Base-by-base conservation (phyloP, 1,140 invertebrate genomes). In the Cydia amplana region DNA sequence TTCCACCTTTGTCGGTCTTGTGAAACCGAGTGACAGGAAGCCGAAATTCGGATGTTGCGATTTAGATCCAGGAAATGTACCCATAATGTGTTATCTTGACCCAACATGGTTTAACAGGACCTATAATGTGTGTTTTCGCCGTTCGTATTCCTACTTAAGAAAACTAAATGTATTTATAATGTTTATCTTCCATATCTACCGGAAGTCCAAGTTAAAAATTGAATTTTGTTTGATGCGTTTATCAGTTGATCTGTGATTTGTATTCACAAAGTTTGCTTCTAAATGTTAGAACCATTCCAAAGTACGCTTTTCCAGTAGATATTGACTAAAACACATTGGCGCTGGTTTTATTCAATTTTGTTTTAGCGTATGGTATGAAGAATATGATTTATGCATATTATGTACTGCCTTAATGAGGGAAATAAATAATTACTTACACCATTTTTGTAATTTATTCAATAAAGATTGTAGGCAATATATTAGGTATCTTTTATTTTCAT, bases 371-470 rank as follows among this genome's bases (percentile, higher is more conserved):
- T 76, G 77, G 79, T 76, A 76, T 80, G 78, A 77, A 77, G 75
- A 75, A 79, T 79, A 73, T 73, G 72, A 43, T 82, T 77, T 83
- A 80, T 82, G 79, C 81, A 79, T 79, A 78, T 60, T 80, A 78
- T 85, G 79, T 84, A 84, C 78, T 85, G 85, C 85, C 84, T 86
- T 73, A 75, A 77, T 75, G 46, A 75, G 77, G 77, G 77, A 79
- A 78, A 82, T 74, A 80, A 78, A 82, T 73, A 79, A 81, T 78
- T 80, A 78, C 77, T 78, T 80, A 78, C 77, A 76, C 75, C 64
- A 36, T 81, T 85, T 87, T 88, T 87, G 84, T 91, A 89, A 91
- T 89, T 89, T 89, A 90, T 91, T 87, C 86, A 89, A 88, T 90
- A 90, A 91, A 90, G 77, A 82, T 80, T 87, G 87, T 91, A 91